A percentile compares a stretch with the other conserved stretches of the same genome.
These are phyloP conservation scores for Dinocampus coccinellae DNA, from an alignment of 2,888 invertebrate genomes.

Conservation along the genomic window DNA sequence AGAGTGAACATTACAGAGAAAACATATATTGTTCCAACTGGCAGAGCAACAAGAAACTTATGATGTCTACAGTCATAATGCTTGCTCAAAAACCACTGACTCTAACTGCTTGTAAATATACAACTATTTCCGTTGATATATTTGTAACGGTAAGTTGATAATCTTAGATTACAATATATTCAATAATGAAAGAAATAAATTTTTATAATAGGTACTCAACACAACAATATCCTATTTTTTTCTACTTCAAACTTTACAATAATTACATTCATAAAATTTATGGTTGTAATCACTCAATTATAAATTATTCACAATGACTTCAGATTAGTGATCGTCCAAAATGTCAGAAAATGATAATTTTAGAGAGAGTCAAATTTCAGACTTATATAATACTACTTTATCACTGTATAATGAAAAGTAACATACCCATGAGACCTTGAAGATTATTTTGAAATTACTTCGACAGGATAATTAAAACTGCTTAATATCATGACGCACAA, in stretches of 20 bases:
- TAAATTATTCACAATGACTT: no score
- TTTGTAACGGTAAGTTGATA: neutral
- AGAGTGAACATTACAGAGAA: constrained; percentile 25
- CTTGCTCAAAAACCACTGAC: constrained; percentile 24
- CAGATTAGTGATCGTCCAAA: no score
- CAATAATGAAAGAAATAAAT: neutral
- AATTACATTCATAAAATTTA: no score
- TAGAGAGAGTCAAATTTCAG: no score
- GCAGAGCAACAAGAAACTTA: constrained; percentile 20
- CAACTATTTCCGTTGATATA: constrained; percentile 31
- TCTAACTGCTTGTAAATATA: constrained; percentile 29
- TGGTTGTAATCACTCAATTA: no score
- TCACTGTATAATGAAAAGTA: no score
- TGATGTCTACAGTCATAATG: constrained; percentile 27
- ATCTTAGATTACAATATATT: neutral
- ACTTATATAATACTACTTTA: no score
- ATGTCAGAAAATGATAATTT: no score
- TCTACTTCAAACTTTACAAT: constrained; percentile 35
- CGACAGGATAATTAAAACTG: no score
- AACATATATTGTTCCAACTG: constrained; percentile 17
- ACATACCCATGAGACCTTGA: no score
- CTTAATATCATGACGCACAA: no score
- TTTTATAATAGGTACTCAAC: constrained; percentile 39
- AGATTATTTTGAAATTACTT: no score
- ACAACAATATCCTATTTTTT: constrained; percentile 45